Conservation (phyloP, 2,797 vertebrate species). For the Sternotherus odoratus region DNA sequence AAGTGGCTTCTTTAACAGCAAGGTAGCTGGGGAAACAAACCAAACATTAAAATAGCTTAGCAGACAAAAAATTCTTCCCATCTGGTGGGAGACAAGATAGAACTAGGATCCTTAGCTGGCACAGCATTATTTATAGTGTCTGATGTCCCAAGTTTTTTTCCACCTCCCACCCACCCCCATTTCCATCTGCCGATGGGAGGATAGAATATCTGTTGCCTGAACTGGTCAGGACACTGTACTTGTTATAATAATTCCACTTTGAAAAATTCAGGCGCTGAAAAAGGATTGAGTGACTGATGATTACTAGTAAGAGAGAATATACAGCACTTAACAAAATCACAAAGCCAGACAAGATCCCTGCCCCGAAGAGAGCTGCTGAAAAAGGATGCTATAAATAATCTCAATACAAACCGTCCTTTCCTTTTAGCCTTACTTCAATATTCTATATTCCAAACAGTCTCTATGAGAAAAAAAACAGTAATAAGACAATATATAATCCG, state of each 20-base stretch:
- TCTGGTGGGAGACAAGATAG: neutral
- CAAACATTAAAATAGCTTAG: neutral
- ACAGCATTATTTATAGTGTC: neutral
- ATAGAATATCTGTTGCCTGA: neutral
- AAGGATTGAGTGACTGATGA: neutral
- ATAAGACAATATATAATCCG: neutral
- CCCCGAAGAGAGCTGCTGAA: neutral
- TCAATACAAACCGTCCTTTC: neutral
- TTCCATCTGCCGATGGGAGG: rapidly evolving
- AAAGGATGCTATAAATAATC: neutral
- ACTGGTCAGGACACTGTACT: neutral
- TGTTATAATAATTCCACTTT: neutral
- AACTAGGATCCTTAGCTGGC: neutral
- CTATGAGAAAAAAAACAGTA: neutral
- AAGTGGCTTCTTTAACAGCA: neutral
- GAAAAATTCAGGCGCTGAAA: rapidly evolving
- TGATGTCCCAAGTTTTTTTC: neutral
- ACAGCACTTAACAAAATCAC: neutral
- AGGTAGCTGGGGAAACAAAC: neutral
- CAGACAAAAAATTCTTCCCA: neutral
- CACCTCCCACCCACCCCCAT: neutral
- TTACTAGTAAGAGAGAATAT: neutral
- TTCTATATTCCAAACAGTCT: neutral
- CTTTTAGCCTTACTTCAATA: neutral
- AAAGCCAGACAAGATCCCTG: neutral